These are phyloP conservation scores for Mirounga angustirostris DNA, from an alignment of 2,113 vertebrate species.

Conservation along the genomic window DNA sequence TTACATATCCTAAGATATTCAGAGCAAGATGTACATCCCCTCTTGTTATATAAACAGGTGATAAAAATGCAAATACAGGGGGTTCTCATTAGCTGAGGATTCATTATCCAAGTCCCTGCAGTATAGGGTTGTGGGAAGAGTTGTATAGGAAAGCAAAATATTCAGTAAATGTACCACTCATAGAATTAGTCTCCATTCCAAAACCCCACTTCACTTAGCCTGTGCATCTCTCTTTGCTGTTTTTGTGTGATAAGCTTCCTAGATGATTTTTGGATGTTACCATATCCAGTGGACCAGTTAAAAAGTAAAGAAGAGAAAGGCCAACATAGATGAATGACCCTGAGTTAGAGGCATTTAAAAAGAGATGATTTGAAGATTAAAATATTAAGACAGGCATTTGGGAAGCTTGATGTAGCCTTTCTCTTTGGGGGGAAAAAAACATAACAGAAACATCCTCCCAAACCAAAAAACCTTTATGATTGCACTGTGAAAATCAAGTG, in stretches of 20 bases:
- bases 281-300: neutral
- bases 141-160: constrained; percentile 2
- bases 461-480: neutral
- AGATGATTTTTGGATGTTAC: neutral
- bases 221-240: neutral
- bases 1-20: neutral
- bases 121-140: neutral
- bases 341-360: neutral
- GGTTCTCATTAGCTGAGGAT: neutral
- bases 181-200: neutral
- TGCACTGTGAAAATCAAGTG: neutral
- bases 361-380: constrained; percentile 19
- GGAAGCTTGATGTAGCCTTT: neutral
- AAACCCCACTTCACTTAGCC: neutral
- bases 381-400: neutral
- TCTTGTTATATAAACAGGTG: neutral
- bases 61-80: neutral
- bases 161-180: neutral
- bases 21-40: neutral
- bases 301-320: neutral
- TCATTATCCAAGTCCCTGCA: neutral
- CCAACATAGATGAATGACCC: neutral
- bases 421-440: neutral
- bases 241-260: neutral
- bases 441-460: neutral